Evolutionary conservation across 2,113 vertebrate genomes (phyloP).

Genomic region (Tupaia tana): DNA sequence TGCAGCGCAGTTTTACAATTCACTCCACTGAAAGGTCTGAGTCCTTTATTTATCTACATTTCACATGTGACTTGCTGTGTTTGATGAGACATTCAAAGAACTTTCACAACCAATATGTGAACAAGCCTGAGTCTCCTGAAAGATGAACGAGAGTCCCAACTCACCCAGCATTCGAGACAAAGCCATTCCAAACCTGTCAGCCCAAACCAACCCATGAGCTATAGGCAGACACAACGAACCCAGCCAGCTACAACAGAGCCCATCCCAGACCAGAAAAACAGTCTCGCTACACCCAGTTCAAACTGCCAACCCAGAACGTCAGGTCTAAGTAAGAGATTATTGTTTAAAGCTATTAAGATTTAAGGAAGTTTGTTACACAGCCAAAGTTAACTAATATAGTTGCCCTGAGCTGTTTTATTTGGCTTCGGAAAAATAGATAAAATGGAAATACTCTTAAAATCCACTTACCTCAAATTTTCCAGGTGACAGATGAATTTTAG

Average conservation of each 20-base stretch:
- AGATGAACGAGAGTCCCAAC: neutral
- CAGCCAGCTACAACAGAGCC: neutral
- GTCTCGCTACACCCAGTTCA: neutral
- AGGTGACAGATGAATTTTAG: slow-evolving; percentile 76
- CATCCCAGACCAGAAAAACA: neutral
- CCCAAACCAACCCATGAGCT: neutral
- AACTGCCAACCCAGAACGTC: neutral
- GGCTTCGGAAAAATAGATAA: neutral
- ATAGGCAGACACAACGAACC: neutral
- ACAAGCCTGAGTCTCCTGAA: neutral
- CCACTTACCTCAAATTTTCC: slow-evolving; percentile 82
- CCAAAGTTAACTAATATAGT: neutral
- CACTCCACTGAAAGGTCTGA: neutral
- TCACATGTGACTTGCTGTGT: neutral
- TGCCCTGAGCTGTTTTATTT: neutral
- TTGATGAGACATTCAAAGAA: slow-evolving; percentile 14
- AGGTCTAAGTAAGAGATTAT: neutral
- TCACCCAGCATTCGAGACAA: neutral
- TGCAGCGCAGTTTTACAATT: neutral
- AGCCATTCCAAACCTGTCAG: neutral
- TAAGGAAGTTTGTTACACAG: neutral
- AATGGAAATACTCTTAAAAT: neutral
- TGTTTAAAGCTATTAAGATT: neutral
- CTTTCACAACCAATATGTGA: neutral
- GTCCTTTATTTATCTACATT: neutral